phyloP scores from a whole-genome alignment of 2,888 invertebrate genomes.

The Pseudoips prasinana region DNA sequence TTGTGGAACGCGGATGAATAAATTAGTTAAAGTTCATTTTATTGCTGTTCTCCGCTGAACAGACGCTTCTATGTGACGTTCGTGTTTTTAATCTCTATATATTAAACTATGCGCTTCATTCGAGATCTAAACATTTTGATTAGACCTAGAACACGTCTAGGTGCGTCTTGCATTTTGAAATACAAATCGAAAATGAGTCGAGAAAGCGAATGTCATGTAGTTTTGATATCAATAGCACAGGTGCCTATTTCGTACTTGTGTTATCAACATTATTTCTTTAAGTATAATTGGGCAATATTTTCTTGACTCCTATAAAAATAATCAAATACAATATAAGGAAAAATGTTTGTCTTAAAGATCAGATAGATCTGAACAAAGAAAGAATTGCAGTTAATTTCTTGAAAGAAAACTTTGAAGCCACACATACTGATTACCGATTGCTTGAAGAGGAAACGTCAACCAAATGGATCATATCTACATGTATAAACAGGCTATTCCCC shows the following conservation, averaged over 20 bases:
- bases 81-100: slow-evolving; percentile 26
- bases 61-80: slow-evolving; percentile 24
- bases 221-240: too few relatives aligned
- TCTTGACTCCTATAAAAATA: too few relatives aligned
- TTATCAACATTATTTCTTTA: too few relatives aligned
- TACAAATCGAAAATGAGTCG: background rate
- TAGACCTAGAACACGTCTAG: slow-evolving; percentile 5
- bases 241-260: too few relatives aligned
- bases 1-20: slow-evolving; percentile 47
- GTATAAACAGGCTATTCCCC: slow-evolving; percentile 30
- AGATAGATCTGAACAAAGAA: background rate
- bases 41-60: slow-evolving; percentile 38
- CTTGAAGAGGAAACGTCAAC: slow-evolving; percentile 2
- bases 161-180: slow-evolving; percentile 6
- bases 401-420: background rate
- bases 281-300: too few relatives aligned
- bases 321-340: too few relatives aligned
- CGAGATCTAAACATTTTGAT: slow-evolving; percentile 16
- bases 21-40: slow-evolving; percentile 48
- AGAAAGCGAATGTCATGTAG: too few relatives aligned
- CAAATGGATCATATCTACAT: slow-evolving; percentile 6
- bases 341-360: too few relatives aligned
- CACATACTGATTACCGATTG: background rate
- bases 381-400: background rate
- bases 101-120: slow-evolving; percentile 19